These are phyloP conservation scores for Lynx canadensis DNA, from an alignment of 2,113 vertebrate genomes.

Conservation along the genomic window DNA sequence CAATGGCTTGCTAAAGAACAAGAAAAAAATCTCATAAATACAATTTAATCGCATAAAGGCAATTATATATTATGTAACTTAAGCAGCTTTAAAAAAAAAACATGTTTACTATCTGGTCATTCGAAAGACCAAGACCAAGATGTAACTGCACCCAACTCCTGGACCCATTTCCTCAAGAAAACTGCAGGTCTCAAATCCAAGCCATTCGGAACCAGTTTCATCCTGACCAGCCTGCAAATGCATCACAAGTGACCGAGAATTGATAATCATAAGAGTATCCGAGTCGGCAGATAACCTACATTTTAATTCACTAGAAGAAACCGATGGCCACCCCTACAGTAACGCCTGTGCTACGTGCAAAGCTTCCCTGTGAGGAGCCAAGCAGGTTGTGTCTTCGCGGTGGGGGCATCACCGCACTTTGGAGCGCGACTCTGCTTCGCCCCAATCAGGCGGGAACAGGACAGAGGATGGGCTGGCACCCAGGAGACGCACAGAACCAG, in stretches of 20 bases:
- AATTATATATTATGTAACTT: not conserved
- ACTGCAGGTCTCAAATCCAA: not conserved
- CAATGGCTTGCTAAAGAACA: not conserved
- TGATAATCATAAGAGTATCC: not conserved
- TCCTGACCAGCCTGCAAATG: not conserved
- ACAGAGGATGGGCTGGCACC: not conserved
- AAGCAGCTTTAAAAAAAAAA: not conserved
- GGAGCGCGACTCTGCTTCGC: not conserved
- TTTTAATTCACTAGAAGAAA: not conserved
- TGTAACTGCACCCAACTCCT: not conserved
- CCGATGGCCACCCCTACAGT: accelerated
- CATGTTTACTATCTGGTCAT: not conserved
- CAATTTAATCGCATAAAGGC: not conserved
- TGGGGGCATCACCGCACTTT: not conserved
- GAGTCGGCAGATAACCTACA: not conserved
- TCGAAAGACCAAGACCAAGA: not conserved
- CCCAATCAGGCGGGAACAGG: no score
- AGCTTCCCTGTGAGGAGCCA: accelerated
- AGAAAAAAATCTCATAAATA: not conserved
- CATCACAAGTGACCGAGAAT: not conserved
- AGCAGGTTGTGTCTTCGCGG: not conserved
- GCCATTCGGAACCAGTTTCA: not conserved
- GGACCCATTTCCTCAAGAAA: not conserved
- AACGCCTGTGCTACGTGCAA: not conserved
- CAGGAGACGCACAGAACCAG: not conserved